Conservation (phyloP, 2,113 vertebrate species). For the Sturnira hondurensis region DNA sequence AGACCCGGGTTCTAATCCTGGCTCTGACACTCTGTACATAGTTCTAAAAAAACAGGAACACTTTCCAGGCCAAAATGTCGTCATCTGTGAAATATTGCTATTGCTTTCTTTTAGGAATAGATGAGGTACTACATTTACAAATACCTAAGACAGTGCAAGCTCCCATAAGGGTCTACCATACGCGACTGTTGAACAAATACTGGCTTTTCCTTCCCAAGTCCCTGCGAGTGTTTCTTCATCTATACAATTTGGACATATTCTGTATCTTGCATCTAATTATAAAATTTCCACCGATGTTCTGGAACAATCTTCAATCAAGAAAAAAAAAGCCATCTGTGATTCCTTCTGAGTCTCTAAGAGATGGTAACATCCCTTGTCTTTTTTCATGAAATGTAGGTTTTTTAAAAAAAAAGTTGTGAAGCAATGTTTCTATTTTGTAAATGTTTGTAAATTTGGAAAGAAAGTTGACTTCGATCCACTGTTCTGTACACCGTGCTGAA, state of each 20-base stretch:
- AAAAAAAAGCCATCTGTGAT: background rate
- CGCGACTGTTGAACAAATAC: background rate
- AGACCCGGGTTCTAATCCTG: background rate
- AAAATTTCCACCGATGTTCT: background rate
- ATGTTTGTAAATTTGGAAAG: background rate
- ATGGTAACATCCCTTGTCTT: background rate
- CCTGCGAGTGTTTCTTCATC: background rate
- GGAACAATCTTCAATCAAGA: background rate
- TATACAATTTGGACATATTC: background rate
- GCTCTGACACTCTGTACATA: background rate
- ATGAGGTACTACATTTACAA: background rate
- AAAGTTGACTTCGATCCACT: background rate
- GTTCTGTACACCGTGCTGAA: background rate
- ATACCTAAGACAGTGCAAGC: fast-evolving
- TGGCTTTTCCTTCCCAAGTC: background rate
- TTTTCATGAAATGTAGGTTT: background rate
- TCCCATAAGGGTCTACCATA: background rate
- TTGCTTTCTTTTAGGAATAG: background rate
- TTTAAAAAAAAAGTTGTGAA: background rate
- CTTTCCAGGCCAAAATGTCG: background rate
- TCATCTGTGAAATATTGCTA: background rate
- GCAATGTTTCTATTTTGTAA: slow-evolving; percentile 15
- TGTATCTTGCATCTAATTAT: background rate
- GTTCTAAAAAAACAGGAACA: background rate
- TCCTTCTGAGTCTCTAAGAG: background rate